Conservation (phyloP, 2,113 vertebrate genomes). For the Planiliza haematocheilus region DNA sequence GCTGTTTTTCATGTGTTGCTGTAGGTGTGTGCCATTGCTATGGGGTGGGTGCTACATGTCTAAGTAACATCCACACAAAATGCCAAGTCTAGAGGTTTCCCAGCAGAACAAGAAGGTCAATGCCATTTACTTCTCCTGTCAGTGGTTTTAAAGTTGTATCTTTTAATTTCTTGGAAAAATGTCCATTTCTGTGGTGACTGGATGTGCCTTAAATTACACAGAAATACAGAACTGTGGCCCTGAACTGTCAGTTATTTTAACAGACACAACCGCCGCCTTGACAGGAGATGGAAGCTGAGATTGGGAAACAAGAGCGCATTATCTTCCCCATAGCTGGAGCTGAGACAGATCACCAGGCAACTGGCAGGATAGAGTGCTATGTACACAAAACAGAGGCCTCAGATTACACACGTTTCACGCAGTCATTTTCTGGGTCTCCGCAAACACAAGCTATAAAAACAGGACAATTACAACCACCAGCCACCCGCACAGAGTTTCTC, state of each 20-base stretch:
- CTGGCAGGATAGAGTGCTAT: constrained; percentile 19
- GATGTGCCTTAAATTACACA: background rate
- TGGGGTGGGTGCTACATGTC: no score
- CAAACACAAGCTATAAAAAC: constrained; percentile 63
- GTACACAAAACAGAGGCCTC: constrained; percentile 51
- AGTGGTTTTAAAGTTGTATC: no score
- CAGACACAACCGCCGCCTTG: constrained; percentile 9
- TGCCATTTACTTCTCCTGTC: no score
- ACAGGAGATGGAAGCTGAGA: constrained; percentile 20
- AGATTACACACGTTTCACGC: constrained; percentile 51
- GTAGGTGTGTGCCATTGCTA: no score
- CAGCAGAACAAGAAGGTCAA: no score
- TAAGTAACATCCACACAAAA: no score
- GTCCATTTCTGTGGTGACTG: background rate
- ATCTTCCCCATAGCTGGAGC: constrained; percentile 23
- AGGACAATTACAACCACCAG: constrained; percentile 59
- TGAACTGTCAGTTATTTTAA: background rate
- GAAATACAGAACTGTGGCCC: background rate
- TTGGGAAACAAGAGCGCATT: constrained; percentile 31
- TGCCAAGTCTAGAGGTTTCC: no score
- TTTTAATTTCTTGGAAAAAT: background rate
- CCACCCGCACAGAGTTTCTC: constrained; percentile 41
- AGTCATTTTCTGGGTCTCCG: constrained; percentile 49
- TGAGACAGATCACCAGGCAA: constrained; percentile 39
- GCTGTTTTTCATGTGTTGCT: no score